Conservation (phyloP, 1,140 invertebrate genomes). For the Calycopis cecrops region DNA sequence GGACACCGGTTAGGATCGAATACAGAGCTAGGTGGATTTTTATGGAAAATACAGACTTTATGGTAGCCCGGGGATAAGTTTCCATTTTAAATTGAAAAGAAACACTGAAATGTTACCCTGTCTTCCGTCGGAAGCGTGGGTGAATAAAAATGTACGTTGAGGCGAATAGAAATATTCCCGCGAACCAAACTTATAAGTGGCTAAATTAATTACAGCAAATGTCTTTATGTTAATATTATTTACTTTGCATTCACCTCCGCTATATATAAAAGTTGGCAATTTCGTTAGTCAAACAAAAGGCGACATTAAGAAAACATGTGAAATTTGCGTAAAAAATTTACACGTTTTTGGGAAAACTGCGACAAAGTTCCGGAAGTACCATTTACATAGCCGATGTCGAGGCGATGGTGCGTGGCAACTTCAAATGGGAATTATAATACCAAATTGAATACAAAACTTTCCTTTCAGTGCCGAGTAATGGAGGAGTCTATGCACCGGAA, state of each 20-base stretch:
- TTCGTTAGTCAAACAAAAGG: slow-evolving; percentile 13
- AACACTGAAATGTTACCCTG: slow-evolving; percentile 67
- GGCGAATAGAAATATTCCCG: slow-evolving; percentile 60
- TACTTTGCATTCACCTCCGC: neutral
- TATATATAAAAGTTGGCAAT: slow-evolving; percentile 2
- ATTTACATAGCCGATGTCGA: slow-evolving; percentile 72
- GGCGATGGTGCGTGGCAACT: slow-evolving; percentile 73
- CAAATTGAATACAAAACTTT: slow-evolving; percentile 76
- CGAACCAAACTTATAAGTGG: slow-evolving; percentile 50
- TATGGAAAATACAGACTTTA: slow-evolving; percentile 74
- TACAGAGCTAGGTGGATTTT: slow-evolving; percentile 61
- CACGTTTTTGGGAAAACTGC: slow-evolving; percentile 55
- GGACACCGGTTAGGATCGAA: slow-evolving; percentile 66
- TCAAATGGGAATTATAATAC: slow-evolving; percentile 75
- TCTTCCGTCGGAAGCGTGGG: slow-evolving; percentile 49
- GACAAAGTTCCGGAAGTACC: slow-evolving; percentile 64
- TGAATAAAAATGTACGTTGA: slow-evolving; percentile 71
- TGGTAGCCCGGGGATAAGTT: slow-evolving; percentile 70
- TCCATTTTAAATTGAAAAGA: slow-evolving; percentile 72
- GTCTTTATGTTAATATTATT: neutral
- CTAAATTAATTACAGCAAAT: slow-evolving; percentile 46
- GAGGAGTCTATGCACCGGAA: slow-evolving; percentile 74
- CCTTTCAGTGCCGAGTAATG: slow-evolving; percentile 73
- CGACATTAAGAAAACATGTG: slow-evolving; percentile 28
- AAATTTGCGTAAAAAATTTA: slow-evolving; percentile 37